These are phyloP conservation scores for Drosophila borborema DNA, from an alignment of 2,888 invertebrate genomes.

Conservation along the genomic window DNA sequence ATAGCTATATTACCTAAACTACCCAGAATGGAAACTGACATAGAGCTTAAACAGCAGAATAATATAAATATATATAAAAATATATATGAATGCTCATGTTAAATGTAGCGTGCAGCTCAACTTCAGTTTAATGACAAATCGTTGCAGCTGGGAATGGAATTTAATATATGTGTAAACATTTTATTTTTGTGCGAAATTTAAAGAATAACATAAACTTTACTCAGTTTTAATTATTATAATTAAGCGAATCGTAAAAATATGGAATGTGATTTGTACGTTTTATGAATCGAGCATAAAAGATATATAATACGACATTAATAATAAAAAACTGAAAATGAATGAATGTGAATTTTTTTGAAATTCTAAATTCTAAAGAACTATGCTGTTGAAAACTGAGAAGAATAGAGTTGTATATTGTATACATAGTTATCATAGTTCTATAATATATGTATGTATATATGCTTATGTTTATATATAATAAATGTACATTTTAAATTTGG, in stretches of 20 bases:
- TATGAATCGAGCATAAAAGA: neutral
- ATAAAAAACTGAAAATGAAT: neutral
- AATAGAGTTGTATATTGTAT: neutral
- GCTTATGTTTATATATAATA: neutral
- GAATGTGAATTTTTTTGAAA: neutral
- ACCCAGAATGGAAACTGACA: constrained; percentile 32
- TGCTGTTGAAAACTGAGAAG: neutral
- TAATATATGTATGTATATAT: too few species aligned
- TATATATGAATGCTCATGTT: constrained; percentile 33
- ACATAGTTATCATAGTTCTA: neutral
- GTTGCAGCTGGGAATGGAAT: constrained; percentile 57
- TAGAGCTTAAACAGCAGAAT: constrained; percentile 38
- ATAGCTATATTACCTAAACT: constrained; percentile 32
- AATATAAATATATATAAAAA: neutral
- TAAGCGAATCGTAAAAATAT: constrained; percentile 44
- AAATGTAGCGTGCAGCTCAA: constrained; percentile 56
- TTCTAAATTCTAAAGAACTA: neutral
- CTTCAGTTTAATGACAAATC: constrained; percentile 29
- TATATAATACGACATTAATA: constrained; percentile 3
- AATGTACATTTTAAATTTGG: neutral
- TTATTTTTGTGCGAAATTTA: neutral
- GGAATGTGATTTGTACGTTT: constrained; percentile 16
- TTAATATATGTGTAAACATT: constrained; percentile 21
- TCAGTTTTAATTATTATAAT: constrained; percentile 21
- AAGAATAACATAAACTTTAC: constrained; percentile 37